Conservation (phyloP, 2,888 invertebrate genomes). For the Heteromyza rotundicornis region DNA sequence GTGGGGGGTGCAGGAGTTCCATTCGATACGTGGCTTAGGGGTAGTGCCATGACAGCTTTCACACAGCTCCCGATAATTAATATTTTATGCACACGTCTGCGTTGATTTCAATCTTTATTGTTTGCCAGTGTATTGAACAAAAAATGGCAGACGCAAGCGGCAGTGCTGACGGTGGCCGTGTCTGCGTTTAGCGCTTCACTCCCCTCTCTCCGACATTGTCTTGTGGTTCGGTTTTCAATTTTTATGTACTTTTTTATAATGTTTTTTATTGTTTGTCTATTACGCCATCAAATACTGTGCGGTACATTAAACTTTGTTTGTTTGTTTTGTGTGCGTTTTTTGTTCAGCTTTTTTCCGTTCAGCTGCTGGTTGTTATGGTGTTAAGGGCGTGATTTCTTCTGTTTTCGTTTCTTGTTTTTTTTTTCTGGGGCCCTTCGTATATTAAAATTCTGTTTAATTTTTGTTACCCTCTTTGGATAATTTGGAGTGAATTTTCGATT, state of each 20-base stretch:
- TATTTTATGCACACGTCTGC: constrained; percentile 52
- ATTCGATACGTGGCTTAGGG: neutral
- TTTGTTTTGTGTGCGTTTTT: neutral
- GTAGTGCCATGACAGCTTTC: neutral
- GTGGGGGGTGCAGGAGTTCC: constrained; percentile 26
- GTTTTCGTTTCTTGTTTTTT: no score
- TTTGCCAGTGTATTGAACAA: constrained; percentile 23
- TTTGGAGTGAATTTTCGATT: neutral
- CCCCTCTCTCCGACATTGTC: neutral
- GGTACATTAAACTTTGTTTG: constrained; percentile 1
- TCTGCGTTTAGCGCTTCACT: neutral
- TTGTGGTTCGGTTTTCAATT: constrained; percentile 2
- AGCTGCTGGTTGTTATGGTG: neutral
- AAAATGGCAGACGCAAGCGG: neutral
- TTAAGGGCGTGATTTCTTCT: neutral
- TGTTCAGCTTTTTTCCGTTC: no score
- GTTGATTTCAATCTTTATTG: constrained; percentile 52
- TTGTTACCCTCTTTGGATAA: neutral
- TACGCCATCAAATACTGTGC: neutral
- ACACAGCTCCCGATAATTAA: constrained; percentile 49
- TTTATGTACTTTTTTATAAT: neutral
- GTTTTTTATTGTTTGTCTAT: neutral
- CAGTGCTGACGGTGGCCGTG: neutral
- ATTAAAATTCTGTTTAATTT: neutral
- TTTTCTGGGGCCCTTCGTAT: no score